Evolutionary conservation across 2,113 vertebrate species (phyloP).

Genomic region (Zosterops japonicus): DNA sequence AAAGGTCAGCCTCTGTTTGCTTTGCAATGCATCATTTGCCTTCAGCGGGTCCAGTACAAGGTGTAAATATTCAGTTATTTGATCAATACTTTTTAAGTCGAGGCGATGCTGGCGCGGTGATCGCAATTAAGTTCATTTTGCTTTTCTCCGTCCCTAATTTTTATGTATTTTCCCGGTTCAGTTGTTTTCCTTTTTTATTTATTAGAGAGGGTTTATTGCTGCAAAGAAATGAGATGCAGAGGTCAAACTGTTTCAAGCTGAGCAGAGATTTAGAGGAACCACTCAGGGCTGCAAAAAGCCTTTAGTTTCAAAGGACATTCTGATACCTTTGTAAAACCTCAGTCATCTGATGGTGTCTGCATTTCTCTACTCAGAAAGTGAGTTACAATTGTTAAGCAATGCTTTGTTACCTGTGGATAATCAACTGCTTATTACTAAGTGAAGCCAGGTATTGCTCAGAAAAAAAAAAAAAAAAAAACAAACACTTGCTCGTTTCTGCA

Average conservation of each 20-base stretch:
- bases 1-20: constrained; percentile 89
- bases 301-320: not conserved
- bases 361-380: not conserved
- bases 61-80: constrained; percentile 57
- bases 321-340: not conserved
- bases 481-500: not conserved
- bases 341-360: not conserved
- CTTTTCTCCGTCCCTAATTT: not conserved
- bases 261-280: not conserved
- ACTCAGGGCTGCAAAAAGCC: not conserved
- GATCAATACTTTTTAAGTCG: not conserved
- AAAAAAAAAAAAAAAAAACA: not conserved
- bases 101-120: not conserved
- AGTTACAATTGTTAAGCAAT: not conserved
- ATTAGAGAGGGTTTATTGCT: not conserved
- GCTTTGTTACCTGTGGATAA: not conserved
- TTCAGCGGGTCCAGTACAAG: constrained; percentile 9
- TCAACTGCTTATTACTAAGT: not conserved
- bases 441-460: not conserved
- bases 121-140: not conserved
- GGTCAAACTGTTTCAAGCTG: not conserved
- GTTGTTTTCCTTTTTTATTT: not conserved
- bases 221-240: not conserved
- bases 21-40: constrained; percentile 67
- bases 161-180: not conserved